Evolutionary conservation across 1,140 invertebrate species (phyloP).

Genomic region (Danaus plexippus): DNA sequence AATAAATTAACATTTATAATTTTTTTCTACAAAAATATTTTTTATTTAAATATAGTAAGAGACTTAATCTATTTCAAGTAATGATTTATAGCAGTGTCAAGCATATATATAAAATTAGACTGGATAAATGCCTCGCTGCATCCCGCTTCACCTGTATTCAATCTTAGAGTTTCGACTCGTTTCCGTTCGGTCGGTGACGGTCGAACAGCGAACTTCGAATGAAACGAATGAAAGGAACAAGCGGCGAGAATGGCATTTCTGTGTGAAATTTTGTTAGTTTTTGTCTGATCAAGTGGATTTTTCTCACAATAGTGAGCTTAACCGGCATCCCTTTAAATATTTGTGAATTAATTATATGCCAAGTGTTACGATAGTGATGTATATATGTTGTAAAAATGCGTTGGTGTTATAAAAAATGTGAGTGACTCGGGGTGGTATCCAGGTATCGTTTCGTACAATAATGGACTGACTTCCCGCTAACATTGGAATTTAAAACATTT

Average conservation of each 20-base stretch:
- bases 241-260: constrained; percentile 59
- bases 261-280: constrained; percentile 61
- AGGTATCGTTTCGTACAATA: constrained; percentile 56
- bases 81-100: no score
- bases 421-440: constrained; percentile 61
- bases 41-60: no score
- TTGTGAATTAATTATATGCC: constrained; percentile 28
- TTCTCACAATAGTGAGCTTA: constrained; percentile 42
- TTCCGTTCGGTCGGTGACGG: constrained; percentile 13
- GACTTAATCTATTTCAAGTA: no score
- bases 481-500: constrained; percentile 68
- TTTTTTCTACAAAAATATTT: no score
- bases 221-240: constrained; percentile 42
- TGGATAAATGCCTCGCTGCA: no score
- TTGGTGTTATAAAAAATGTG: constrained; percentile 43
- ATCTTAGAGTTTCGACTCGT: constrained; percentile 7
- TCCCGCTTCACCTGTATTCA: constrained; percentile 26
- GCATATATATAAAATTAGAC: no score
- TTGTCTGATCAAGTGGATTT: constrained; percentile 61
- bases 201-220: constrained; percentile 29
- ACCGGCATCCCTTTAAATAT: constrained; percentile 30
- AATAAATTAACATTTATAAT: no score
- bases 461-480: constrained; percentile 63
- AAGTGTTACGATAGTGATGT: constrained; percentile 43
- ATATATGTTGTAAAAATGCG: constrained; percentile 27